A percentile compares a stretch with the other conserved stretches of the same genome.
phyloP scores from a whole-genome alignment of 2,113 vertebrate genomes.

The Prinia subflava region DNA sequence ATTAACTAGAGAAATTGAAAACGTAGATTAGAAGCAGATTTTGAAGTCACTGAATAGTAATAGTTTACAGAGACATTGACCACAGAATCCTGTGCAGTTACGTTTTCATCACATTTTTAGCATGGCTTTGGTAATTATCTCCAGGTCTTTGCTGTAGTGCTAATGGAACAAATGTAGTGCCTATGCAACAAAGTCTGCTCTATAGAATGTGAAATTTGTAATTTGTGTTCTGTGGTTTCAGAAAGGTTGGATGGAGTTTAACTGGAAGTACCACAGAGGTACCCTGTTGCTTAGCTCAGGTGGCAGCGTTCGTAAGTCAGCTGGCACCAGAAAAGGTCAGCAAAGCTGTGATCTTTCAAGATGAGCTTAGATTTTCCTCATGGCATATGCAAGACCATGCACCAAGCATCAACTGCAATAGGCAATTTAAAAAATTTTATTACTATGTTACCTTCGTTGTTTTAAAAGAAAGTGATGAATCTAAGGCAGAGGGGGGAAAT shows the following conservation, averaged over 20 bases:
- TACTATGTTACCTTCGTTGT: background rate
- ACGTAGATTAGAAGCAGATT: background rate
- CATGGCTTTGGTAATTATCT: background rate
- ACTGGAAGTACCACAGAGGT: background rate
- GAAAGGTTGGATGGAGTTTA: background rate
- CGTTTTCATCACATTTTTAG: background rate
- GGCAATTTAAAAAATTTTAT: background rate
- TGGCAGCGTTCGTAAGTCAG: fast-evolving
- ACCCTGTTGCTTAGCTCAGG: background rate
- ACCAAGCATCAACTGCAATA: background rate
- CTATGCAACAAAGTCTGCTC: background rate
- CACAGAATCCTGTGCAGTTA: background rate
- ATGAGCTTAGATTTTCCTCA: background rate
- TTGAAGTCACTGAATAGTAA: background rate
- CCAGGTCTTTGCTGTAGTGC: background rate
- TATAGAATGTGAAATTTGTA: background rate
- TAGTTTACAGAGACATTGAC: background rate
- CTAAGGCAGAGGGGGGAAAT: background rate
- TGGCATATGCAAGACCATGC: background rate
- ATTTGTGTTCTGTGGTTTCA: background rate
- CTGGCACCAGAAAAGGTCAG: background rate
- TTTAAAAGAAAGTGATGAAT: background rate
- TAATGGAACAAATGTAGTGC: background rate
- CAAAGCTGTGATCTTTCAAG: background rate
- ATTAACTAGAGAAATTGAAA: background rate